Percentiles rank a stretch among this genome's conserved stretches.
Conservation (phyloP, 2,797 vertebrate species). For the Nyctibius grandis region DNA sequence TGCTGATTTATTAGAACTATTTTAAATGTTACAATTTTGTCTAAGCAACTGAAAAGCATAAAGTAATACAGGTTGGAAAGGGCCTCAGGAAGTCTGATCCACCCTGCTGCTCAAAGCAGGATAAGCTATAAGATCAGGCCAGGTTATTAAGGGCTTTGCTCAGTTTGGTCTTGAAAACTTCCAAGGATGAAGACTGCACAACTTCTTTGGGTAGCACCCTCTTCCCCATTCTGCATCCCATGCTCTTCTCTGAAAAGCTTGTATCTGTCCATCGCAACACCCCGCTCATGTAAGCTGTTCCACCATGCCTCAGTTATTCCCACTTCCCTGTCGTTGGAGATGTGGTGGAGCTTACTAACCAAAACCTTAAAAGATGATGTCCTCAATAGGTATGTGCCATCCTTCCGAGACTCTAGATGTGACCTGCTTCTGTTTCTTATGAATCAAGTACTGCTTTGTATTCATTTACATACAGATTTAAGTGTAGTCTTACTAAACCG, state of each 20-base stretch:
- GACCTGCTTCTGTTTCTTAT: not conserved
- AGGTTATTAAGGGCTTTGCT: not conserved
- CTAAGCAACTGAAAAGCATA: not conserved
- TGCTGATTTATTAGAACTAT: not conserved
- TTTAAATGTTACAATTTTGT: not conserved
- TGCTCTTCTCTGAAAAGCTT: not conserved
- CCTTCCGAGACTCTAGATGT: not conserved
- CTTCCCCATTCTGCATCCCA: not conserved
- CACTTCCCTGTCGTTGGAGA: fast-evolving
- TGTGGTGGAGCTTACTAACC: not conserved
- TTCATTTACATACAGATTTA: not conserved
- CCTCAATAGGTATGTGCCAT: not conserved
- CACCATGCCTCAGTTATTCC: not conserved
- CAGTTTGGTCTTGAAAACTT: not conserved
- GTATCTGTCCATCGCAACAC: not conserved
- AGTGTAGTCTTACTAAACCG: not conserved
- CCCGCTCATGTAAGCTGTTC: not conserved
- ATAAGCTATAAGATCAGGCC: not conserved
- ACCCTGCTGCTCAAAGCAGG: not conserved
- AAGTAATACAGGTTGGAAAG: not conserved
- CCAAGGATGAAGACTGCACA: not conserved
- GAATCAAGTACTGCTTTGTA: not conserved
- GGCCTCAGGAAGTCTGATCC: not conserved
- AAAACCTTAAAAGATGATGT: not conserved
- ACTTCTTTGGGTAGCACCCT: not conserved